phyloP scores from a whole-genome alignment of 2,797 vertebrate species.

The Gymnoscopelus braueri region DNA sequence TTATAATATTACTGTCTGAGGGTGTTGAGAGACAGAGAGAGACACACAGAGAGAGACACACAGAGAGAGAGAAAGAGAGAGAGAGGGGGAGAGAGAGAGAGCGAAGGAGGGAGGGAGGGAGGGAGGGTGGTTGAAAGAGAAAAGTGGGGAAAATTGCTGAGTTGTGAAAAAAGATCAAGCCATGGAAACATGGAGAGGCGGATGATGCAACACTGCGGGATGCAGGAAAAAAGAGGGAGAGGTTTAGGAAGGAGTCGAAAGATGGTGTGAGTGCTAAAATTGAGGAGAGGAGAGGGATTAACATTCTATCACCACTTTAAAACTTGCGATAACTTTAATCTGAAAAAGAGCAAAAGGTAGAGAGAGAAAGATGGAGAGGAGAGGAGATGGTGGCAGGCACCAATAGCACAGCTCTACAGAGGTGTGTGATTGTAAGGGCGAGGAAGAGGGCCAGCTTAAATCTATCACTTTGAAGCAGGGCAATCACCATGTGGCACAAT shows the following conservation, averaged over 20 bases:
- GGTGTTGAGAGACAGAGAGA: neutral
- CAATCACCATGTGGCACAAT: slow-evolving; percentile 11
- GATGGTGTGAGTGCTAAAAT: neutral
- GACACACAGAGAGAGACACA: neutral
- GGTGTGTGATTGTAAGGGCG: no score
- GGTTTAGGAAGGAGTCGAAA: neutral
- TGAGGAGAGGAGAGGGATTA: slow-evolving; percentile 12
- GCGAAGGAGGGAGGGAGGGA: neutral
- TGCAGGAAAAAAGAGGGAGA: slow-evolving; percentile 1
- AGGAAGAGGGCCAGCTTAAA: slow-evolving; percentile 60
- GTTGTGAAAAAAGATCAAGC: neutral
- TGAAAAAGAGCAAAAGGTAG: neutral
- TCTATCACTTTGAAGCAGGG: slow-evolving; percentile 50
- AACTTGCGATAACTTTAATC: slow-evolving; percentile 37
- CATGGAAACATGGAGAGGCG: slow-evolving; percentile 25
- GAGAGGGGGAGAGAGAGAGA: neutral
- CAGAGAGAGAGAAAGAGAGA: slow-evolving; percentile 38
- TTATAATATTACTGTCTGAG: slow-evolving; percentile 43
- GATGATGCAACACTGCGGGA: slow-evolving; percentile 38
- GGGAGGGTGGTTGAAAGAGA: slow-evolving; percentile 35
- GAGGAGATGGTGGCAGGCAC: neutral
- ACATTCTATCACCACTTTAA: slow-evolving; percentile 21
- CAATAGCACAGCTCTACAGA: no score
- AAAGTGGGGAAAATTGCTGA: neutral
- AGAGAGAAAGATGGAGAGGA: neutral